These are phyloP conservation scores for Daktulosphaira vitifoliae DNA, from an alignment of 1,140 invertebrate genomes.

Conservation along the genomic window DNA sequence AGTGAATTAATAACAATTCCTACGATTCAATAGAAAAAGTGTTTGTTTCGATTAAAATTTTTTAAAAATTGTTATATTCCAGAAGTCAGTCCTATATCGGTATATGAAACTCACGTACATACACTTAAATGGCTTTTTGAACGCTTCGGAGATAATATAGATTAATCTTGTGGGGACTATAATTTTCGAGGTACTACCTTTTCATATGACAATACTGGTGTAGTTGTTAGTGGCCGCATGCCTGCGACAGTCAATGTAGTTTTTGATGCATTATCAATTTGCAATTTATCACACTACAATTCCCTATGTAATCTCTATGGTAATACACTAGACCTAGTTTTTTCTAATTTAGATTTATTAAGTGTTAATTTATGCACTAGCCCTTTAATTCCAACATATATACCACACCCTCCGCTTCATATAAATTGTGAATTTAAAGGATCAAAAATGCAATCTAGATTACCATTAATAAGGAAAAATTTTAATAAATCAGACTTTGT, in stretches of 20 bases:
- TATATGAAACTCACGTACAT: not conserved
- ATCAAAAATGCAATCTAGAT: not conserved
- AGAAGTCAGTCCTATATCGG: not conserved
- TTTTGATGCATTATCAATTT: not conserved
- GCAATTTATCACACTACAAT: not conserved
- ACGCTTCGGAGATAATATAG: not conserved
- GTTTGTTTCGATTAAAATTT: not conserved
- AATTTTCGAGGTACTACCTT: not conserved
- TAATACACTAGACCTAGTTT: too few relatives aligned
- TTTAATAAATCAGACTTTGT: not conserved
- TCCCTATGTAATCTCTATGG: not conserved
- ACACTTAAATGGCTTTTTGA: not conserved
- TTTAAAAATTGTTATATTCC: not conserved
- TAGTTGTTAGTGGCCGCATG: not conserved
- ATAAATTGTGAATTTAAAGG: not conserved
- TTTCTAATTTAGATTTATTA: too few relatives aligned
- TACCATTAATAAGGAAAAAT: not conserved
- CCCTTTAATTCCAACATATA: not conserved
- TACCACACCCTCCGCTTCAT: not conserved
- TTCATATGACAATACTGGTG: not conserved
- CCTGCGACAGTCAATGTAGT: not conserved
- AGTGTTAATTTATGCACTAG: too few relatives aligned
- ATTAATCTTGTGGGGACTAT: not conserved
- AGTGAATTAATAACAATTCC: not conserved
- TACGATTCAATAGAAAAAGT: not conserved